A percentile compares a stretch with the other conserved stretches of the same genome.
Evolutionary conservation across 2,113 vertebrate genomes (phyloP).

Genomic region (Salminus brasiliensis): DNA sequence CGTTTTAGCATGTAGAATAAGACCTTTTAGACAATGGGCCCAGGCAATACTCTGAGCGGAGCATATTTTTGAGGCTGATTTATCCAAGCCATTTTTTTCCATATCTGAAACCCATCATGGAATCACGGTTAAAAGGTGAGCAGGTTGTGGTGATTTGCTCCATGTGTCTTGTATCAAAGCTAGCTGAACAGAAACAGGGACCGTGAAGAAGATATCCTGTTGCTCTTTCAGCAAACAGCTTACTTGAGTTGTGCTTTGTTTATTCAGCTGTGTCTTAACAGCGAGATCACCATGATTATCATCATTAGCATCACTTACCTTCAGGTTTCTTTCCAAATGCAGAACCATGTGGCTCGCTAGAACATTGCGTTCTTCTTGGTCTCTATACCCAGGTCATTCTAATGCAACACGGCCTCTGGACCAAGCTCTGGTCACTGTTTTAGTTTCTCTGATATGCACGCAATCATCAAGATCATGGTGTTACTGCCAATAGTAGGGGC

Average conservation of each 20-base stretch:
- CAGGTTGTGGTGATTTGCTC: slow-evolving; percentile 42
- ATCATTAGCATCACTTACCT: slow-evolving; percentile 62
- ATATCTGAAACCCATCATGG: slow-evolving; percentile 34
- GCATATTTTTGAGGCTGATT: background rate
- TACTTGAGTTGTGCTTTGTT: slow-evolving; percentile 48
- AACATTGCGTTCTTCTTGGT: slow-evolving; percentile 33
- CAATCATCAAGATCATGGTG: slow-evolving; percentile 33
- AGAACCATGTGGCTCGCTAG: slow-evolving; percentile 47
- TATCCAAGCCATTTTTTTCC: slow-evolving; percentile 39
- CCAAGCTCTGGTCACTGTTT: slow-evolving; percentile 33
- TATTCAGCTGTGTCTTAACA: slow-evolving; percentile 60
- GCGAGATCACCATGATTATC: slow-evolving; percentile 54
- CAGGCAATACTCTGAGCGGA: background rate
- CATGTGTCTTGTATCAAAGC: slow-evolving; percentile 57
- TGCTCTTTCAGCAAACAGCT: slow-evolving; percentile 33
- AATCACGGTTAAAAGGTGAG: slow-evolving; percentile 47
- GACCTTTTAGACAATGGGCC: background rate
- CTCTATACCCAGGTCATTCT: slow-evolving; percentile 7
- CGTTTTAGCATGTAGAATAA: slow-evolving; percentile 11
- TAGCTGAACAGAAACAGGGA: slow-evolving; percentile 40
- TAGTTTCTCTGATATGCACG: slow-evolving; percentile 39
- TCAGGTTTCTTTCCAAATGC: slow-evolving; percentile 47
- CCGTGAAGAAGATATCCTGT: slow-evolving; percentile 51
- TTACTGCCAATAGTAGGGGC: slow-evolving; percentile 27
- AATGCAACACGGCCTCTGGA: slow-evolving; percentile 38